Base-by-base conservation (phyloP, 1,140 invertebrate genomes). In the Cecropterus lyciades region DNA sequence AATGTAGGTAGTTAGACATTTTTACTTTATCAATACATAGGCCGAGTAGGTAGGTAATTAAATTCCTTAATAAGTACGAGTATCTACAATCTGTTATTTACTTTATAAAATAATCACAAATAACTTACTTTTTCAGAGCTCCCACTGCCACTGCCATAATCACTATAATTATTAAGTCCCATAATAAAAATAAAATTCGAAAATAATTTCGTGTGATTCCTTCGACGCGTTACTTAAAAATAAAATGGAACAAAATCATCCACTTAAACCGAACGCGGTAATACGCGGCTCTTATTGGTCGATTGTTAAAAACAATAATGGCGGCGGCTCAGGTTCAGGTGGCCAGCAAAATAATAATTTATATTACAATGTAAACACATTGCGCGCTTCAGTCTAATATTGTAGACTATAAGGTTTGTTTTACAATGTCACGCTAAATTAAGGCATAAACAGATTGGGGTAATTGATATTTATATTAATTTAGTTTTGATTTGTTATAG, bases 51-150 rank as follows among this genome's bases (percentile, higher is more conserved):
- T n/a, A n/a, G n/a, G n/a, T n/a, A n/a, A n/a, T n/a, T n/a, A n/a
- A n/a, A n/a, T n/a, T n/a, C n/a, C n/a, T n/a, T n/a, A n/a, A n/a
- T n/a, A n/a, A n/a, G n/a, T n/a, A n/a, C n/a, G n/a, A n/a, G n/a
- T n/a, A n/a, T n/a, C n/a, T n/a, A n/a, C n/a, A n/a, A n/a, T n/a
- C n/a, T n/a, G n/a, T n/a, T n/a, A n/a, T n/a, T 33, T 33, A 33
- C 10, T 33, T 11, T 5, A 37, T n/a, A 43, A 43, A 14, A 3
- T 40, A 57, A 59, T 49, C 52, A 72, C 46, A 33, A 17, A 67
- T 67, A 59, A 73, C 82, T 80, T 65, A 82, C 79, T 37, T 72
- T 69, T 63, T 77, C 75, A n/a, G 70, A 69, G 8, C 70, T 33
- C 6, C 30, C 30, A 33, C 30, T 79, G 5, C 71, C 76, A 64